phyloP scores from a whole-genome alignment of 2,797 vertebrate genomes.

The Gorsachius magnificus region DNA sequence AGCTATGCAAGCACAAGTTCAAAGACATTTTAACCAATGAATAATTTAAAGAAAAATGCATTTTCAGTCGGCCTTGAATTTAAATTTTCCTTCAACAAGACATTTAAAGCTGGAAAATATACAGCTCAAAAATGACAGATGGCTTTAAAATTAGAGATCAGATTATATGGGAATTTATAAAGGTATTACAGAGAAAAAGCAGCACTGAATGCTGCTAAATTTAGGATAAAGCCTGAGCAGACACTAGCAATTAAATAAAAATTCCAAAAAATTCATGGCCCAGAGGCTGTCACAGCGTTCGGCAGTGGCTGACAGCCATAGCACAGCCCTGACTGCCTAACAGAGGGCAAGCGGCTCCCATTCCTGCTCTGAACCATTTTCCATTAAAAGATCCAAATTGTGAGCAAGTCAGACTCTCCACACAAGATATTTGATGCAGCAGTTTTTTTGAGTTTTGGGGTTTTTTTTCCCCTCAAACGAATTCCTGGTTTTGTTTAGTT shows the following conservation, averaged over 20 bases:
- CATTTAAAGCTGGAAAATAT: conserved; percentile 35
- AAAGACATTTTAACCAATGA: conserved; percentile 40
- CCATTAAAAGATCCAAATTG: background rate
- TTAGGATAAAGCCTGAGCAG: conserved; percentile 17
- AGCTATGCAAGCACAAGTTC: conserved; percentile 44
- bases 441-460: background rate
- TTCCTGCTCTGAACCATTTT: background rate
- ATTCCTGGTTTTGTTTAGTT: conserved; percentile 61
- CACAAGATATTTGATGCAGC: conserved; percentile 14
- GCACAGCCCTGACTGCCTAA: background rate
- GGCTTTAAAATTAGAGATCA: conserved; percentile 50
- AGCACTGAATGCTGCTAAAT: conserved; percentile 18
- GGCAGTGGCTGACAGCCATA: background rate
- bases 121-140: conserved; percentile 46
- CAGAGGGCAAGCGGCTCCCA: background rate
- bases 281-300: background rate
- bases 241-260: conserved; percentile 48
- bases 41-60: conserved; percentile 62
- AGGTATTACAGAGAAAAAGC: conserved; percentile 38
- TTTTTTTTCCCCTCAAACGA: background rate
- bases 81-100: conserved; percentile 45
- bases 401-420: background rate
- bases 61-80: conserved; percentile 55
- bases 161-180: conserved; percentile 35
- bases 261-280: background rate